A percentile compares a stretch with the other conserved stretches of the same genome.
Conservation (phyloP, 2,113 vertebrate species). For the Platycercus adscitus region DNA sequence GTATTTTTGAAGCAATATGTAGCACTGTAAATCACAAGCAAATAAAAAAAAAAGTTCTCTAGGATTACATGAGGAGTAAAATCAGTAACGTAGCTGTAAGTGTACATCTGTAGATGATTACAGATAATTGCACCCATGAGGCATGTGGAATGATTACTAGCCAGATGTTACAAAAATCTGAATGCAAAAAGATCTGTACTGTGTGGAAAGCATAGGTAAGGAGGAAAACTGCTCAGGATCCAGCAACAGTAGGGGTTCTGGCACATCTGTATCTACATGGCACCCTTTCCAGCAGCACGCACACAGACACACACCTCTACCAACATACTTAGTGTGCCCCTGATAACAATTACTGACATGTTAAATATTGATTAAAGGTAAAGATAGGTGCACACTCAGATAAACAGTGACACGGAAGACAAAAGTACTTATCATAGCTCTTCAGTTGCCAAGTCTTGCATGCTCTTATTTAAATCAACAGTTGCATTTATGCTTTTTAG, state of each 20-base stretch:
- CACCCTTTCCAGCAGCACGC: background rate
- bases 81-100: slow-evolving; percentile 21
- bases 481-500: slow-evolving; percentile 6
- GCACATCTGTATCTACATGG: background rate
- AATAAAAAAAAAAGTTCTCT: background rate
- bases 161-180: slow-evolving; percentile 22
- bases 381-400: background rate
- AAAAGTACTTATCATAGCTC: background rate
- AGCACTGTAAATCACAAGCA: background rate
- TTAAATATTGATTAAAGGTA: slow-evolving; percentile 4
- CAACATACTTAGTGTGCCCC: background rate
- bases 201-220: background rate
- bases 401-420: background rate
- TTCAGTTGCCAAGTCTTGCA: background rate
- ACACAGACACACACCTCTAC: background rate
- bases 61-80: background rate
- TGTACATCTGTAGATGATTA: slow-evolving; percentile 45
- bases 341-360: background rate
- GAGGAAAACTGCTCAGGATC: background rate
- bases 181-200: background rate
- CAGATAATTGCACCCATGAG: slow-evolving; percentile 24
- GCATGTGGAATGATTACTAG: background rate
- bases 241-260: background rate
- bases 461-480: background rate
- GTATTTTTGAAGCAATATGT: background rate